Conservation (phyloP, 2,797 vertebrate genomes). For the Manis javanica region DNA sequence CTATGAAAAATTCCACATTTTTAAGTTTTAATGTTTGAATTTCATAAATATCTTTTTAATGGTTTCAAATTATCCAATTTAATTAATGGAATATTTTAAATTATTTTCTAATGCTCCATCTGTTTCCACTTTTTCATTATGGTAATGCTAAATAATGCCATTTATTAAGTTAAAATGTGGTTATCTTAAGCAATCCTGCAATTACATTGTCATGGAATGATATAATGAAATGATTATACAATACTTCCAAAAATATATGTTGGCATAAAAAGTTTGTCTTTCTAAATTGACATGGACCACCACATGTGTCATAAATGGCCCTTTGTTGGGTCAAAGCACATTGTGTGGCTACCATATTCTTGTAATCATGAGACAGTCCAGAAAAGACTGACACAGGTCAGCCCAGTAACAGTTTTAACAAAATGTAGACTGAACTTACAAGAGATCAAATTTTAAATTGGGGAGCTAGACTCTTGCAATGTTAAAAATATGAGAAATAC, state of each 20-base stretch:
- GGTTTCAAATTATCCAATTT: neutral
- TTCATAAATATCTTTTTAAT: neutral
- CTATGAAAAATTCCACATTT: neutral
- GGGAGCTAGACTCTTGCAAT: neutral
- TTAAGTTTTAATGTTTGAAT: neutral
- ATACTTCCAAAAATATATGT: constrained; percentile 28
- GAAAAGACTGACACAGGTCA: neutral
- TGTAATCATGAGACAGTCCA: neutral
- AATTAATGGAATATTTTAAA: neutral
- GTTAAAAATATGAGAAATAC: neutral
- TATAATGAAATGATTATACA: neutral
- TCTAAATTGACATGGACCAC: neutral
- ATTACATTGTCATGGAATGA: neutral
- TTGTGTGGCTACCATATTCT: neutral
- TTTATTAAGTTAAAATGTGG: neutral
- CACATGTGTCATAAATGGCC: neutral
- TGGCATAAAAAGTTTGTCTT: constrained; percentile 27
- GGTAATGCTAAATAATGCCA: neutral
- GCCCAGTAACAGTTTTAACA: neutral
- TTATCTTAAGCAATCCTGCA: neutral
- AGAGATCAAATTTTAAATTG: neutral
- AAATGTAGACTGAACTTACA: neutral
- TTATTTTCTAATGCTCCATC: neutral
- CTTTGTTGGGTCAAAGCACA: neutral
- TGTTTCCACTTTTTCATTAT: neutral